These are phyloP conservation scores for Oxytorus armatus DNA, from an alignment of 2,888 invertebrate genomes.

Conservation along the genomic window DNA sequence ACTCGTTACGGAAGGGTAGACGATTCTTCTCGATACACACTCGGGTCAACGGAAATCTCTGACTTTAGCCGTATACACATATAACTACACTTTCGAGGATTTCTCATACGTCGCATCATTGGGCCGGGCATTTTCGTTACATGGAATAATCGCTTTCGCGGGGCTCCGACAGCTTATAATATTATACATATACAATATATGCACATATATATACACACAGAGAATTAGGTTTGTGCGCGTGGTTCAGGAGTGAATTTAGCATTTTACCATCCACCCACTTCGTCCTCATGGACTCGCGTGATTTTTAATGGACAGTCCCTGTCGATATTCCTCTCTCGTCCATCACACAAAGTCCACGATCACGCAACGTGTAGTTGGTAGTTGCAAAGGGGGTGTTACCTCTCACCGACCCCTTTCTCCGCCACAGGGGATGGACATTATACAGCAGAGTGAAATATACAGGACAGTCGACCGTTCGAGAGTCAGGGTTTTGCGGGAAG, in stretches of 20 bases:
- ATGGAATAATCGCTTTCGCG: too few relatives aligned
- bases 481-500: too few relatives aligned
- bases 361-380: slow-evolving; percentile 34
- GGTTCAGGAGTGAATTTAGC: background rate
- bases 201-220: background rate
- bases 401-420: slow-evolving; percentile 1
- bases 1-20: slow-evolving; percentile 23
- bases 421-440: slow-evolving; percentile 42
- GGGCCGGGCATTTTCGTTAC: background rate
- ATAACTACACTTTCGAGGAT: background rate
- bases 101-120: background rate
- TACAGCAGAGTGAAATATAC: slow-evolving; percentile 45
- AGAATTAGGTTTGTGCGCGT: background rate
- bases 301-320: slow-evolving; percentile 76
- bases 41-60: slow-evolving; percentile 1
- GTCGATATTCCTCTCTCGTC: slow-evolving; percentile 78
- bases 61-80: background rate
- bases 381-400: slow-evolving; percentile 3
- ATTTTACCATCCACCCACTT: slow-evolving; percentile 39
- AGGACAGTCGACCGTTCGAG: slow-evolving; percentile 56
- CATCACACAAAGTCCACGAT: slow-evolving; percentile 68
- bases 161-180: background rate
- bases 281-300: slow-evolving; percentile 62
- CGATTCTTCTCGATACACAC: slow-evolving; percentile 35
- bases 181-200: background rate